These are phyloP conservation scores for Holotrichia oblita DNA, from an alignment of 1,140 invertebrate genomes.

Conservation along the genomic window DNA sequence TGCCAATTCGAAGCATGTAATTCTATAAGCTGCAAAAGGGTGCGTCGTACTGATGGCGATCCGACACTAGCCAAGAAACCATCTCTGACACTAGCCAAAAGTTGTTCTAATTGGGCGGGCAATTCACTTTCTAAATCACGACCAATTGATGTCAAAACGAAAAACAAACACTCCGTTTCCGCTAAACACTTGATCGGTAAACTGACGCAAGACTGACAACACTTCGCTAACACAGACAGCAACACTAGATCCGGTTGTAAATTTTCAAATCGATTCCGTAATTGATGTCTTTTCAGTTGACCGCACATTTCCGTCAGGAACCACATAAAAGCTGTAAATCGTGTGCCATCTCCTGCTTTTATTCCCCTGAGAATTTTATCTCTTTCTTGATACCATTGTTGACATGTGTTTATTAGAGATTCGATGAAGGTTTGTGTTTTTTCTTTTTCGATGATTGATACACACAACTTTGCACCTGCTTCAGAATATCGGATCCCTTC, in stretches of 20 bases:
- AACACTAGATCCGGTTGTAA: slow-evolving; percentile 77
- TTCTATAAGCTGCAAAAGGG: slow-evolving; percentile 87
- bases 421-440: slow-evolving; percentile 88
- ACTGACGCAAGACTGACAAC: slow-evolving; percentile 83
- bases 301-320: slow-evolving; percentile 91
- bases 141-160: slow-evolving; percentile 85
- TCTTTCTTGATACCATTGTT: slow-evolving; percentile 89
- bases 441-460: slow-evolving; percentile 87
- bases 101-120: slow-evolving; percentile 77
- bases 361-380: slow-evolving; percentile 68
- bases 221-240: slow-evolving; percentile 82
- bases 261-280: slow-evolving; percentile 72
- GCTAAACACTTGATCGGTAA: slow-evolving; percentile 80
- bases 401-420: slow-evolving; percentile 86
- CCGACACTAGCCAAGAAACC: slow-evolving; percentile 78
- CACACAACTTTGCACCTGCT: slow-evolving; percentile 82
- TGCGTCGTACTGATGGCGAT: slow-evolving; percentile 76
- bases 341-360: slow-evolving; percentile 68
- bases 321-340: slow-evolving; percentile 85
- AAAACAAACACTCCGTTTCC: slow-evolving; percentile 87
- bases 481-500: slow-evolving; percentile 81
- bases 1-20: slow-evolving; percentile 89
- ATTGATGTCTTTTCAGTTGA: slow-evolving; percentile 79
- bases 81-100: slow-evolving; percentile 83
- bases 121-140: slow-evolving; percentile 84